Evolutionary conservation across 2,797 vertebrate species (phyloP), one percentile per base, ranked within the genome.

Genomic region (Amphiprion clarkii): DNA sequence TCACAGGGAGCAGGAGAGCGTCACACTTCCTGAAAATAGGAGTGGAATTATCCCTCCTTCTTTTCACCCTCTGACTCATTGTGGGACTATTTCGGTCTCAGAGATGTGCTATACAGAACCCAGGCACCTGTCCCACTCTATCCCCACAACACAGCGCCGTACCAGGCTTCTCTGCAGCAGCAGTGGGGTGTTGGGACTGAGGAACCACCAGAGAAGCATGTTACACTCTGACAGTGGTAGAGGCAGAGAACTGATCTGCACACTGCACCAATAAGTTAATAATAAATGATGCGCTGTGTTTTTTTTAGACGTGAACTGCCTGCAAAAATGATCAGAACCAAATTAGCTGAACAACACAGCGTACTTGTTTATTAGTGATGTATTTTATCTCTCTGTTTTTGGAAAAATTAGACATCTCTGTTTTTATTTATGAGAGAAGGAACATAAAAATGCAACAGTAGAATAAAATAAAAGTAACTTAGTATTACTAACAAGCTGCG

Each of bases 41-140:
- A 88, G 63, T 66, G 88, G 85, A 91, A 90, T 89, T 76, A 90
- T 85, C 86, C 76, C 78, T 74, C 74, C 88, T 87, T 75, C 83
- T 87, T 88, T 91, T 87, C 76, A 58, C 86, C 84, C 86, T 82
- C 88, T 91, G 93, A 93, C 88, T 93, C 93, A 91, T 86, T 92
- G 89, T 92, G 84, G 66, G 71, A 70, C 89, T 95, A 94, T 95
- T 94, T 92, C 82, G 74, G 87, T 91, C 85, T 69, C 73, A 56
- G 44, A 81, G 83, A 73, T 81, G 84, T 63, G 62, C 68, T 69
- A 57, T 63, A 44, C 78, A 60, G 83, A 68, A 74, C 51, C 67
- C 75, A 79, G 83, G 71, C 88, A 92, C 90, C 92, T 95, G 93
- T 93, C 88, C 60, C 81, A 42, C 83, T 93, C 89, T 56, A 16